A percentile compares a stretch with the other conserved stretches of the same genome.
Conservation (phyloP, 1,140 invertebrate species). For the Littorina saxatilis region DNA sequence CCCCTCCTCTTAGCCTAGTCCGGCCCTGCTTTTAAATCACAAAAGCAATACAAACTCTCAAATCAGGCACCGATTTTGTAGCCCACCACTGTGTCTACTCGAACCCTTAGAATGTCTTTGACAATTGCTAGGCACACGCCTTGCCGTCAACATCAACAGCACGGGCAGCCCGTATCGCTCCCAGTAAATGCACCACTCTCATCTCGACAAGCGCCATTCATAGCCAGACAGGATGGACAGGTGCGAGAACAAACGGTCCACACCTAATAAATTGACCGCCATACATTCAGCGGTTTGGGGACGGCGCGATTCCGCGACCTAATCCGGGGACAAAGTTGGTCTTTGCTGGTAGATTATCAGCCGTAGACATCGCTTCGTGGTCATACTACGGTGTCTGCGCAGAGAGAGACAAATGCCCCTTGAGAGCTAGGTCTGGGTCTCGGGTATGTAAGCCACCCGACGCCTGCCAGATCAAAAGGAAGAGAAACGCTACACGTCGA, state of each 20-base stretch:
- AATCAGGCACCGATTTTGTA: too few relatives aligned
- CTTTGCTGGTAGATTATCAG: neutral
- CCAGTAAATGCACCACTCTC: neutral
- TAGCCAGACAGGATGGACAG: neutral
- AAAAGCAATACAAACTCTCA: too few relatives aligned
- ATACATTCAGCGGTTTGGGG: neutral
- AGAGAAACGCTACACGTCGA: conserved; percentile 18
- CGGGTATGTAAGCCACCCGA: conserved; percentile 16
- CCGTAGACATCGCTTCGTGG: neutral
- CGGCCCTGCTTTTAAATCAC: too few relatives aligned
- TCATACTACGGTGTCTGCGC: neutral
- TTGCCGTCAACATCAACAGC: too few relatives aligned
- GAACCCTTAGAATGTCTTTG: too few relatives aligned
- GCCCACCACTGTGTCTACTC: too few relatives aligned
- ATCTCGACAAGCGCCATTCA: too few relatives aligned
- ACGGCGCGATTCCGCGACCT: neutral
- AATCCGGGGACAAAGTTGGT: neutral
- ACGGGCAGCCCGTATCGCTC: neutral
- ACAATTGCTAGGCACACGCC: too few relatives aligned
- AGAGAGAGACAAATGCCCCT: neutral
- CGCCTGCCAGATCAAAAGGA: conserved; percentile 32
- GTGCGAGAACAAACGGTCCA: conserved; percentile 11
- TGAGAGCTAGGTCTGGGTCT: neutral
- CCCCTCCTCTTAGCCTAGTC: too few relatives aligned
- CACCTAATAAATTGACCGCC: conserved; percentile 29